phyloP scores from a whole-genome alignment of 2,888 invertebrate genomes.

The Reticulitermes lucifugus region DNA sequence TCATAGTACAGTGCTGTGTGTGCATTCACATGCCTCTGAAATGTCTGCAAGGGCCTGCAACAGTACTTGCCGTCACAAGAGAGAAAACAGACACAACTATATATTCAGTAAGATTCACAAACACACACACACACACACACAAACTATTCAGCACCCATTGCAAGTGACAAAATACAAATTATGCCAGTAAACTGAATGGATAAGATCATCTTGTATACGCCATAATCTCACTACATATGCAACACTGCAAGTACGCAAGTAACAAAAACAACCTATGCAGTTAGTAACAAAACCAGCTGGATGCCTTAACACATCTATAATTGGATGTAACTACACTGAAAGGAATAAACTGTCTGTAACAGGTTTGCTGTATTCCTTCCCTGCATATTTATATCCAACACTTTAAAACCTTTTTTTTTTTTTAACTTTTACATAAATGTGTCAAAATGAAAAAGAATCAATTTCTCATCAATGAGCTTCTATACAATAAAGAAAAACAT shows the following conservation, averaged over 20 bases:
- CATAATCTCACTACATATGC: constrained; percentile 34
- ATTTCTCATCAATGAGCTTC: constrained; percentile 13
- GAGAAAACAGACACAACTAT: no score
- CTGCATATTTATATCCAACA: constrained; percentile 16
- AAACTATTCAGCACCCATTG: background rate
- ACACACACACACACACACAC: background rate
- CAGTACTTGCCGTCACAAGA: no score
- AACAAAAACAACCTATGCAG: constrained; percentile 29
- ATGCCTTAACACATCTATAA: background rate
- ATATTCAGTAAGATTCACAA: no score
- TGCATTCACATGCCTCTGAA: no score
- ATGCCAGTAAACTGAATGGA: constrained; percentile 27
- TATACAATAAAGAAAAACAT: background rate
- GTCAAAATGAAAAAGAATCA: background rate
- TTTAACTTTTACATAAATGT: background rate
- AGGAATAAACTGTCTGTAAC: constrained; percentile 4
- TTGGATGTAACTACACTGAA: constrained; percentile 1
- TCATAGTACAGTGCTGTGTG: no score
- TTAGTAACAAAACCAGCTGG: constrained; percentile 11
- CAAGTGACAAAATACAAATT: background rate
- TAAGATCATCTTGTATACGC: constrained; percentile 11
- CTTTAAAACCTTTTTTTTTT: background rate
- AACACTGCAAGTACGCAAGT: constrained; percentile 25
- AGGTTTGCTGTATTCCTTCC: background rate
- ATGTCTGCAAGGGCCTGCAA: no score